Evolutionary conservation across 2,113 vertebrate genomes (phyloP).

Genomic region (Larimichthys crocea): DNA sequence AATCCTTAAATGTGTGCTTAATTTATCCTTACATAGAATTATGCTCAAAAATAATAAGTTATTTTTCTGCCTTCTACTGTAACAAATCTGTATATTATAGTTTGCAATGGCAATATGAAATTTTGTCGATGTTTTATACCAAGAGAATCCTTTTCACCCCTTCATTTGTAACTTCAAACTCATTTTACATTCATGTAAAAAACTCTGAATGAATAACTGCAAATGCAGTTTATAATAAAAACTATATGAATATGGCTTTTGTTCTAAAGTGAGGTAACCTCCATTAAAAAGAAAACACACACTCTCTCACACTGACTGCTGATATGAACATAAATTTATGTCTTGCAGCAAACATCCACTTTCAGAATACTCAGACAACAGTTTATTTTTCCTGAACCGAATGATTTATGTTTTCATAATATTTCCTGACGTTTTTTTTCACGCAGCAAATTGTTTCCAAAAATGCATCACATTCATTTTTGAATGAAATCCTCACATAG

Average conservation of each 20-base stretch:
- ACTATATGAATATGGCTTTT: neutral
- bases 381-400: neutral
- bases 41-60: neutral
- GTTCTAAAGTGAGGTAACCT: neutral
- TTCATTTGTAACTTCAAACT: neutral
- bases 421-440: slow-evolving; percentile 27
- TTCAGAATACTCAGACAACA: neutral
- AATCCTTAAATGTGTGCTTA: neutral
- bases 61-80: neutral
- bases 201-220: neutral
- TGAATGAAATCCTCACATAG: neutral
- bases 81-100: neutral
- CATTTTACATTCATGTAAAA: neutral
- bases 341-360: neutral
- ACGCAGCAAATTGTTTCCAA: neutral
- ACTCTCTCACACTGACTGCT: neutral
- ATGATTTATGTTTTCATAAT: neutral
- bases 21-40: neutral
- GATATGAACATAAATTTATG: neutral
- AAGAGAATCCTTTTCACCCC: neutral
- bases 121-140: neutral
- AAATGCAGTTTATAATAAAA: neutral
- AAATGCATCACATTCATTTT: slow-evolving; percentile 26
- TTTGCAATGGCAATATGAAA: neutral
- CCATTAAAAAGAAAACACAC: neutral